A percentile compares a stretch with the other conserved stretches of the same genome.
Conservation (phyloP, 1,140 invertebrate species). For the Drosophila truncata region DNA sequence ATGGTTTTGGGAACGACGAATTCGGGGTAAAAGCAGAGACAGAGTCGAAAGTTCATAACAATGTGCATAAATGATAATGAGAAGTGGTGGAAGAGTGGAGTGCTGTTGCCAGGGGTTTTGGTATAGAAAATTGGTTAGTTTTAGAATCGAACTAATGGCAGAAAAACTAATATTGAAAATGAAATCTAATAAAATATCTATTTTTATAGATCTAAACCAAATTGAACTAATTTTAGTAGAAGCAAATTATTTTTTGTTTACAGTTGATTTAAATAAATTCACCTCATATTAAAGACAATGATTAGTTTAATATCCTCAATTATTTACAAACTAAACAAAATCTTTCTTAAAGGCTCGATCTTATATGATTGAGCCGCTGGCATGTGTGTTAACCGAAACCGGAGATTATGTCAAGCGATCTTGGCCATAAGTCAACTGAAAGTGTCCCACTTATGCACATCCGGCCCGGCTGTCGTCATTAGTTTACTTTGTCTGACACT, state of each 20-base stretch:
- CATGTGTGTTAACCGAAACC: conserved; percentile 34
- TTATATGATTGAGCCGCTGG: conserved; percentile 17
- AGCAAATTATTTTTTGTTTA: background rate
- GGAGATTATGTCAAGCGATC: conserved; percentile 48
- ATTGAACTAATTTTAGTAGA: background rate
- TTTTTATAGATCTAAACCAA: background rate
- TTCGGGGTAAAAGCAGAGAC: conserved; percentile 2
- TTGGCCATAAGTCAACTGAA: conserved; percentile 43
- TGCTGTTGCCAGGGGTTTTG: conserved; percentile 1
- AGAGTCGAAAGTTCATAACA: conserved; percentile 41
- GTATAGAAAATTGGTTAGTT: conserved; percentile 1
- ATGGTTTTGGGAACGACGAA: conserved; percentile 41
- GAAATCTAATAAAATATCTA: background rate
- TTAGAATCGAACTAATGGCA: conserved; percentile 1
- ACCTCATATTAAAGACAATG: background rate
- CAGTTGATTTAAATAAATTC: conserved; percentile 15
- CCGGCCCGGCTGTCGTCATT: conserved; percentile 43
- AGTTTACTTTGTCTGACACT: conserved; percentile 53
- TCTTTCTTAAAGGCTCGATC: conserved; percentile 3
- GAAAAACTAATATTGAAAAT: background rate
- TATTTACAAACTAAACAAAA: conserved; percentile 40
- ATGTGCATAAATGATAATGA: conserved; percentile 60
- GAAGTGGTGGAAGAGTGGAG: conserved; percentile 6
- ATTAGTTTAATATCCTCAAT: conserved; percentile 38
- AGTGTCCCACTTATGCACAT: conserved; percentile 34